These are phyloP conservation scores for Xiphophorus hellerii DNA, from an alignment of 2,113 vertebrate genomes.

Conservation along the genomic window DNA sequence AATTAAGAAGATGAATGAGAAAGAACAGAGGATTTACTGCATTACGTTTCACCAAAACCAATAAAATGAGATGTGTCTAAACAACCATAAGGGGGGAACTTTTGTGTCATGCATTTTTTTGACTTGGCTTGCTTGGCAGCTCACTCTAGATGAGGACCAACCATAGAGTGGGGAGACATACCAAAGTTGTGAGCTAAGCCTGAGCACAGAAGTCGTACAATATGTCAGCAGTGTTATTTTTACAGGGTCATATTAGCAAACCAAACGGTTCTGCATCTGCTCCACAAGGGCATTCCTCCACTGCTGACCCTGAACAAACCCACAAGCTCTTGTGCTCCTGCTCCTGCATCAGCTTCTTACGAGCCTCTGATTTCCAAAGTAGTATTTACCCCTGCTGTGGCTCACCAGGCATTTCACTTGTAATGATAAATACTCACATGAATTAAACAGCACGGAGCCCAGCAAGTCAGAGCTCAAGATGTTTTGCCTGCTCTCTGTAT, in stretches of 20 bases:
- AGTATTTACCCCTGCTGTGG: constrained; percentile 57
- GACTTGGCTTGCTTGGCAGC: constrained; percentile 46
- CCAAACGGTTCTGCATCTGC: constrained; percentile 70
- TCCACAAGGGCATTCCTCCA: constrained; percentile 70
- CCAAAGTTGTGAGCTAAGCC: constrained; percentile 78
- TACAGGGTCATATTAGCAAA: constrained; percentile 73
- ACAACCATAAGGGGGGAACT: constrained; percentile 30
- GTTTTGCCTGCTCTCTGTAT: constrained; percentile 49
- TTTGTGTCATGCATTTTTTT: constrained; percentile 47
- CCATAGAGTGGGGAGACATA: constrained; percentile 74
- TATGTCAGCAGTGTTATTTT: constrained; percentile 80
- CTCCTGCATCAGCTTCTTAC: constrained; percentile 58
- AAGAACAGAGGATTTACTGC: neutral
- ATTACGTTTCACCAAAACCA: neutral
- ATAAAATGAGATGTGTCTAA: constrained; percentile 12
- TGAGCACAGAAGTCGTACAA: constrained; percentile 61
- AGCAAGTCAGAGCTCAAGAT: constrained; percentile 53
- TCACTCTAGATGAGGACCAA: constrained; percentile 64
- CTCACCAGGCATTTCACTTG: constrained; percentile 57
- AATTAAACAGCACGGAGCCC: constrained; percentile 64
- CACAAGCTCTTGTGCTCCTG: constrained; percentile 50
- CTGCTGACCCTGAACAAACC: constrained; percentile 66
- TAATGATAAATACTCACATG: constrained; percentile 63
- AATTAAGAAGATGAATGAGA: neutral
- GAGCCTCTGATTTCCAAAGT: constrained; percentile 55